phyloP scores from a whole-genome alignment of 2,113 vertebrate species.

The Prunella himalayana region DNA sequence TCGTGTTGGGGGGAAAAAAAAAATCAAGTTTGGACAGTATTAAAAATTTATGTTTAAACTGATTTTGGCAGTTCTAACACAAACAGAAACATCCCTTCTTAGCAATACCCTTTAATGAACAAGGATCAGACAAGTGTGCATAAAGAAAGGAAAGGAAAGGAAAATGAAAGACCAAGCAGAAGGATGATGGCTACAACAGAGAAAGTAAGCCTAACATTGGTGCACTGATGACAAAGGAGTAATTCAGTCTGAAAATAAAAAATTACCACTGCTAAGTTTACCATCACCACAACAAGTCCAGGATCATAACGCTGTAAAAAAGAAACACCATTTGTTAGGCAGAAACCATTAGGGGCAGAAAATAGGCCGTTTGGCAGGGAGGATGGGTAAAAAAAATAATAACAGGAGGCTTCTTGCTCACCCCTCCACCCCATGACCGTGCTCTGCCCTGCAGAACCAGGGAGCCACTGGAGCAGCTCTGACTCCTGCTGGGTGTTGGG shows the following conservation, averaged over 20 bases:
- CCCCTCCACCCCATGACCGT: constrained; percentile 60
- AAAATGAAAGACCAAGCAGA: constrained; percentile 97
- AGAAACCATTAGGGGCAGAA: constrained; percentile 92
- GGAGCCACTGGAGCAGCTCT: not conserved
- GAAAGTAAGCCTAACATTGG: constrained; percentile 98
- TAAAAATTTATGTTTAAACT: constrained; percentile 76
- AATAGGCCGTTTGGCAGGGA: constrained; percentile 79
- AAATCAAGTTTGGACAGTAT: constrained; percentile 82
- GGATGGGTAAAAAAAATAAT: constrained; percentile 11
- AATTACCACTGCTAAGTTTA: constrained; percentile 99
- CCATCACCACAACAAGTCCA: constrained; percentile 99
- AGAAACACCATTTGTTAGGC: constrained; percentile 99
- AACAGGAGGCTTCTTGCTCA: constrained; percentile 54
- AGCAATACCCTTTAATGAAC: constrained; percentile 94
- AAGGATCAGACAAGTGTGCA: constrained; percentile 91
- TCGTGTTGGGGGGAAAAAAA: constrained; percentile 22
- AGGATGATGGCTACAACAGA: constrained; percentile 98
- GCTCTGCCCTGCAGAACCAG: constrained; percentile 40
- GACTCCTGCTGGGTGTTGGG: not conserved
- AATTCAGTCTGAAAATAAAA: constrained; percentile 99
- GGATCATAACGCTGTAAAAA: constrained; percentile 99
- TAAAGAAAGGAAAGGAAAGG: constrained; percentile 89
- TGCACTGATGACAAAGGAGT: constrained; percentile 98
- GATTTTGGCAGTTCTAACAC: constrained; percentile 78
- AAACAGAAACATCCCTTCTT: constrained; percentile 88